Evolutionary conservation across 2,797 vertebrate genomes (phyloP).

Genomic region (Alfaro cultratus): DNA sequence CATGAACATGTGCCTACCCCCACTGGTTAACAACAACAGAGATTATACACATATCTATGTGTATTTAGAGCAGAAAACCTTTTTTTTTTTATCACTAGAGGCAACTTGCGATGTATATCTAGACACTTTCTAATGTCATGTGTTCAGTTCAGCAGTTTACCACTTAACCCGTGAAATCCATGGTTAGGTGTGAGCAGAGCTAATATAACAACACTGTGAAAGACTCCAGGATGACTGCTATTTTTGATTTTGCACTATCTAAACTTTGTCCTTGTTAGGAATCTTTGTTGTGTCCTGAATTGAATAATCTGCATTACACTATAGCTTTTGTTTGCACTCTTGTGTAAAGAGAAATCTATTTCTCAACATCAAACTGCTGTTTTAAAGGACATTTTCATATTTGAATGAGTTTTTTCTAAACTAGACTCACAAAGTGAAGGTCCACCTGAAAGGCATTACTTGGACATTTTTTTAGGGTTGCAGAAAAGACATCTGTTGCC

Average conservation of each 20-base stretch:
- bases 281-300: neutral
- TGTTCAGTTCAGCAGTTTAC: neutral
- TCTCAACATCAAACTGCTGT: neutral
- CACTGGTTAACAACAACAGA: neutral
- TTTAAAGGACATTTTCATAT: neutral
- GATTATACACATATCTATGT: neutral
- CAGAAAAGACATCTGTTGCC: neutral
- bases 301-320: neutral
- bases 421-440: neutral
- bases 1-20: neutral
- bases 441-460: neutral
- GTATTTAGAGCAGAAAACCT: neutral
- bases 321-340: neutral
- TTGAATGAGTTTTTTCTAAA: neutral
- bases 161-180: neutral
- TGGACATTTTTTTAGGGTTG: neutral
- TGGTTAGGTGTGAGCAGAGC: neutral
- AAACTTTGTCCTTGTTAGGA: neutral
- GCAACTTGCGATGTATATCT: neutral
- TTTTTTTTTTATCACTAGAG: neutral
- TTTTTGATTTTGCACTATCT: neutral
- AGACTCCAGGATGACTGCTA: neutral
- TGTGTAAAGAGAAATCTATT: neutral
- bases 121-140: neutral
- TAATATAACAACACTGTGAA: neutral